These are phyloP conservation scores for Stictonetta naevosa DNA, from an alignment of 2,113 vertebrate species.

Conservation along the genomic window DNA sequence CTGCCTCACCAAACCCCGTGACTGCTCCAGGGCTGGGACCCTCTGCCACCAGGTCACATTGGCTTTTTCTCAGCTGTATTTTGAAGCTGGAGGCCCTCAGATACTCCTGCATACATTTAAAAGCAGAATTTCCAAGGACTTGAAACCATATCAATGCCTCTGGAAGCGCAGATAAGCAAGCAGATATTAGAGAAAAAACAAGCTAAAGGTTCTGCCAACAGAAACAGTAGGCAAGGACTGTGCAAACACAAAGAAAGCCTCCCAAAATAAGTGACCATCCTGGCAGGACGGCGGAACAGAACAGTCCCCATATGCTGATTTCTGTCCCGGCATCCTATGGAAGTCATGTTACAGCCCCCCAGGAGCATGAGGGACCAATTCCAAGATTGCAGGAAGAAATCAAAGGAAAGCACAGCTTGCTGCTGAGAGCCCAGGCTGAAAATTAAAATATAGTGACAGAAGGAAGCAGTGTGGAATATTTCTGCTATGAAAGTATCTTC, in stretches of 20 bases:
- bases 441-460: not conserved
- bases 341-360: not conserved
- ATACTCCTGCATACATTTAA: not conserved
- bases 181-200: not conserved
- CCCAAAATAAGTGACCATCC: not conserved
- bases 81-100: not conserved
- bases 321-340: not conserved
- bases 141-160: not conserved
- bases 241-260: not conserved
- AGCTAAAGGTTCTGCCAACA: constrained; percentile 24
- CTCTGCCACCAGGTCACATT: not conserved
- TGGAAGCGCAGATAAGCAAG: not conserved
- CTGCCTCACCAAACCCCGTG: rapidly evolving
- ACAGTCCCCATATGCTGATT: constrained; percentile 21
- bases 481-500: not conserved
- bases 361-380: not conserved
- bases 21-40: not conserved
- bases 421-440: constrained; percentile 14
- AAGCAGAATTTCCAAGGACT: not conserved
- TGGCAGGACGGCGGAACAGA: not conserved
- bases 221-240: not conserved
- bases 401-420: not conserved
- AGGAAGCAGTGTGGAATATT: not conserved
- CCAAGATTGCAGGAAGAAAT: constrained; percentile 2
- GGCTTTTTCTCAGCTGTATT: not conserved